A percentile compares a stretch with the other conserved stretches of the same genome.
Evolutionary conservation across 2,888 invertebrate genomes (phyloP).

Genomic region (Tachina lurida): DNA sequence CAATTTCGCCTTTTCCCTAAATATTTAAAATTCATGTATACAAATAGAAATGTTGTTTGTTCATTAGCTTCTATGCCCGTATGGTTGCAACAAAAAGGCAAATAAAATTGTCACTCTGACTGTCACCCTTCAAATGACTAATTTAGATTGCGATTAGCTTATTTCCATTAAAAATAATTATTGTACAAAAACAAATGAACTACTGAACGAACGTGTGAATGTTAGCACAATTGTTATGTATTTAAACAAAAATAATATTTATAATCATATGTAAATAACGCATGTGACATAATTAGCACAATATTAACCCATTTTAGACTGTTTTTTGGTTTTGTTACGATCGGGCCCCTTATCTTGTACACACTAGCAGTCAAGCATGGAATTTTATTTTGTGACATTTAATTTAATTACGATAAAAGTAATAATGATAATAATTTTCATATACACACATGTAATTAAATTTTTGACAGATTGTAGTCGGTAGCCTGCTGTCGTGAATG

Average conservation of each 20-base stretch:
- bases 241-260: neutral
- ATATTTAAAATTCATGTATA: neutral
- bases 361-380: no score
- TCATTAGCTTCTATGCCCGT: neutral
- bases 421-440: no score
- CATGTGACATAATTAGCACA: no score
- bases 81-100: neutral
- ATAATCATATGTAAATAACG: no score
- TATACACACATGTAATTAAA: no score
- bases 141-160: conserved; percentile 5
- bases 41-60: neutral
- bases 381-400: no score
- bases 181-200: neutral
- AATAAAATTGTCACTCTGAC: neutral
- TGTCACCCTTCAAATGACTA: conserved; percentile 18
- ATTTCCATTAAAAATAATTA: conserved; percentile 13
- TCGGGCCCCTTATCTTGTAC: no score
- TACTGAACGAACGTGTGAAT: neutral
- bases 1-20: neutral
- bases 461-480: no score
- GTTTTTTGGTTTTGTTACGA: no score
- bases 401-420: no score
- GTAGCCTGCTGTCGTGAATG: no score
- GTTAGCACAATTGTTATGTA: neutral
- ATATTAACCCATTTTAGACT: no score